Evolutionary conservation across 2,113 vertebrate species (phyloP).

Genomic region (Heptranchias perlo): DNA sequence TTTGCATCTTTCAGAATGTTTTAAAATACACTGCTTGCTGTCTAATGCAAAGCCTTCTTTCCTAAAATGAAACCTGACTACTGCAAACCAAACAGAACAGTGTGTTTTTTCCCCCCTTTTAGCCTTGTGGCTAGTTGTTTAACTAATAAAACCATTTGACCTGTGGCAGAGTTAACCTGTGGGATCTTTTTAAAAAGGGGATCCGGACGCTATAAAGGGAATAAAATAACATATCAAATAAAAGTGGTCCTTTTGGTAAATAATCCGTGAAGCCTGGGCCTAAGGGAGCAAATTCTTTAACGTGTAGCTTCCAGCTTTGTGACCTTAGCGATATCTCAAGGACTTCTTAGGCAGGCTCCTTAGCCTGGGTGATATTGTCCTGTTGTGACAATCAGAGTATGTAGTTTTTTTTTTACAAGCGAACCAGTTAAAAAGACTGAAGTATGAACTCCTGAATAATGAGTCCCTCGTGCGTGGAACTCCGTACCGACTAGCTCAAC

Average conservation of each 20-base stretch:
- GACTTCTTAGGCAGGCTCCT: background rate
- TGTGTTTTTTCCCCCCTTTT: background rate
- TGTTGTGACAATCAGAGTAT: too few species aligned
- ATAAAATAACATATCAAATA: background rate
- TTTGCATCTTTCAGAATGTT: background rate
- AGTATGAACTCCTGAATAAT: background rate
- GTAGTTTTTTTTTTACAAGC: too few species aligned
- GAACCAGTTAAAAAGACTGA: background rate
- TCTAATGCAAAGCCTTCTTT: too few species aligned
- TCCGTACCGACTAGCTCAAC: background rate
- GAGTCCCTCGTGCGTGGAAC: background rate
- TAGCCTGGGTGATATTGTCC: background rate
- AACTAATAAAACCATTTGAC: conserved; percentile 34
- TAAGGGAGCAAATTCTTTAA: background rate
- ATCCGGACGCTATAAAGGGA: too few species aligned
- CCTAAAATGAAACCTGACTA: conserved; percentile 7
- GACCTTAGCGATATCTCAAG: background rate
- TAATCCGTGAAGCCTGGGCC: background rate
- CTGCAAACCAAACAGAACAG: background rate
- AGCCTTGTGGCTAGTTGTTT: background rate
- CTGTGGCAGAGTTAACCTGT: background rate
- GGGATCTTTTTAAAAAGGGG: background rate
- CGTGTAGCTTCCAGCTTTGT: conserved; percentile 1
- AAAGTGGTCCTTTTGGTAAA: background rate
- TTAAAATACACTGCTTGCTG: conserved; percentile 1